Conservation (phyloP, 1,140 invertebrate genomes). For the Charaxes varanes region DNA sequence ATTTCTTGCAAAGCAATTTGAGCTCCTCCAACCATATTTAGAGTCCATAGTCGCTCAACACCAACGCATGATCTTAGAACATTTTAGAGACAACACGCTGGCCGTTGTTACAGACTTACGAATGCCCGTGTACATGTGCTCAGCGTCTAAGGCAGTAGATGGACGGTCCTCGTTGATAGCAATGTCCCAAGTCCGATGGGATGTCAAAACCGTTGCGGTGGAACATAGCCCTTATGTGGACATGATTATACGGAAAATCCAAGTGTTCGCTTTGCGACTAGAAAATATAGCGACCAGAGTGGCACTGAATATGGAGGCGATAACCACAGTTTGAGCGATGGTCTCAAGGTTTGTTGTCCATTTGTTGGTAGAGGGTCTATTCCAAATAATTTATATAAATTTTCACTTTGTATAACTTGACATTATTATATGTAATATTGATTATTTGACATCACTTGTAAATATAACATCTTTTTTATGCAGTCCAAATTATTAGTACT, state of each 20-base stretch:
- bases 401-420: too few species aligned
- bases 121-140: conserved; percentile 89
- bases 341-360: conserved; percentile 88
- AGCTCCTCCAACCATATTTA: conserved; percentile 87
- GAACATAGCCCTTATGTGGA: conserved; percentile 95
- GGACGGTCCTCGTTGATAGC: conserved; percentile 83
- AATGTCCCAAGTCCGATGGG: conserved; percentile 97
- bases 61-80: conserved; percentile 81
- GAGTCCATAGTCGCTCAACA: conserved; percentile 80
- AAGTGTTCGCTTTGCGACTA: conserved; percentile 85
- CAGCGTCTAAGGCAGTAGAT: conserved; percentile 87
- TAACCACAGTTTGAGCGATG: conserved; percentile 88
- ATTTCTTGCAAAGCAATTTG: conserved; percentile 91
- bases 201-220: conserved; percentile 95
- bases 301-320: conserved; percentile 81
- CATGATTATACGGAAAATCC: conserved; percentile 83
- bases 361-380: too few species aligned
- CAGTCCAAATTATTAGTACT: too few species aligned
- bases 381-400: too few species aligned
- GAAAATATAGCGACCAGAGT: conserved; percentile 81
- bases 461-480: too few species aligned
- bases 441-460: too few species aligned
- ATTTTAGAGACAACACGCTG: conserved; percentile 87
- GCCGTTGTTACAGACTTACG: conserved; percentile 82
- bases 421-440: too few species aligned